Percentiles rank a stretch among this genome's conserved stretches.
These are phyloP conservation scores for Lophura swinhoii DNA, from an alignment of 2,797 vertebrate species.

Conservation along the genomic window DNA sequence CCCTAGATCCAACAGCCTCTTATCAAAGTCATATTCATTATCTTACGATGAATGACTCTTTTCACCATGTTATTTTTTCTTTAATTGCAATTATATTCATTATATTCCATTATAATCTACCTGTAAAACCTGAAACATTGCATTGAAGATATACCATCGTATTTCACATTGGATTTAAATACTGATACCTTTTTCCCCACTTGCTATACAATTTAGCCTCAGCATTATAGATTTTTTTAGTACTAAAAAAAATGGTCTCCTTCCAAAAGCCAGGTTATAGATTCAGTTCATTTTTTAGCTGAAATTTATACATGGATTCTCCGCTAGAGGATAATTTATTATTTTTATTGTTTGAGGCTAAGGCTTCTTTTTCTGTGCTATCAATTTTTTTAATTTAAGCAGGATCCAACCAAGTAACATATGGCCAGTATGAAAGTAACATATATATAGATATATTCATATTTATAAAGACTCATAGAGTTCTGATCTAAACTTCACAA, in stretches of 20 bases:
- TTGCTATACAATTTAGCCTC: neutral
- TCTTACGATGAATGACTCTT: neutral
- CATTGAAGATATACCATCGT: neutral
- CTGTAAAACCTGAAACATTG: neutral
- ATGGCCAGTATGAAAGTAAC: neutral
- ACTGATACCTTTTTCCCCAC: neutral
- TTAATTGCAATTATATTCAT: conserved; percentile 1
- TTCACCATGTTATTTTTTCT: neutral
- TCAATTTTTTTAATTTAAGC: neutral
- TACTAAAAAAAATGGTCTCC: neutral
- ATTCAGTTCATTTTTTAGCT: neutral
- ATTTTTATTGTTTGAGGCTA: neutral
- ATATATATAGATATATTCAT: neutral
- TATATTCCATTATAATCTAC: neutral
- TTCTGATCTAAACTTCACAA: neutral
- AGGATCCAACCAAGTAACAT: neutral
- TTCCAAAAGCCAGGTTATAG: neutral
- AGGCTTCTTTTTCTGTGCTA: neutral
- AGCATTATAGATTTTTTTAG: neutral
- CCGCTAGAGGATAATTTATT: neutral
- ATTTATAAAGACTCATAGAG: neutral
- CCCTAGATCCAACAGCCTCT: neutral
- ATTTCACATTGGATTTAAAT: neutral
- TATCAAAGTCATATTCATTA: neutral
- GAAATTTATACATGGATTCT: neutral